These are phyloP conservation scores for Anthophora plumipes DNA, from an alignment of 2,888 invertebrate genomes.

Conservation along the genomic window DNA sequence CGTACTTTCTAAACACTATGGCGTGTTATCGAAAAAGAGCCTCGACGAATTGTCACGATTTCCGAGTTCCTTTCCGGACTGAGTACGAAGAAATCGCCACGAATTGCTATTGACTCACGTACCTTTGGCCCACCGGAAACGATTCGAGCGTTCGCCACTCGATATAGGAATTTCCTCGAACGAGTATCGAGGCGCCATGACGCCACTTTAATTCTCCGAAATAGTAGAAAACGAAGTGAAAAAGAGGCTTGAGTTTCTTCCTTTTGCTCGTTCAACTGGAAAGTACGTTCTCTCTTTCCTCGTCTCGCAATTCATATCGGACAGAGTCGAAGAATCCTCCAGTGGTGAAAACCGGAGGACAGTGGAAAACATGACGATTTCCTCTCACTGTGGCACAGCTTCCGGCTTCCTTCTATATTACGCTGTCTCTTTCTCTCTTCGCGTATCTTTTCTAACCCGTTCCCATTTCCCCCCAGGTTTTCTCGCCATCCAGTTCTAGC, in stretches of 20 bases:
- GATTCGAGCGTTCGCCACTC: constrained; percentile 16
- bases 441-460: not conserved
- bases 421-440: constrained; percentile 36
- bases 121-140: not conserved
- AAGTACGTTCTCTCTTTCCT: constrained; percentile 7
- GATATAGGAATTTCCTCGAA: constrained; percentile 17
- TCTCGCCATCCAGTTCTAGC: constrained; percentile 29
- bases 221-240: not conserved
- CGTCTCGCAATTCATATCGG: constrained; percentile 57
- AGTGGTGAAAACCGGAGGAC: constrained; percentile 14
- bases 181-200: not conserved
- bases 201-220: constrained; percentile 18
- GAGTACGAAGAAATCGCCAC: constrained; percentile 4
- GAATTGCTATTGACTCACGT: constrained; percentile 12
- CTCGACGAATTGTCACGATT: not conserved
- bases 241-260: not conserved
- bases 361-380: constrained; percentile 60
- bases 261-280: not conserved
- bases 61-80: not conserved
- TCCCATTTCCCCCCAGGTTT: constrained; percentile 24
- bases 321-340: constrained; percentile 51
- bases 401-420: constrained; percentile 24
- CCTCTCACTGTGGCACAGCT: constrained; percentile 27
- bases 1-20: not conserved
- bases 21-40: not conserved